Conservation (phyloP, 2,797 vertebrate species). For the Heteromormyrus szaboi region DNA sequence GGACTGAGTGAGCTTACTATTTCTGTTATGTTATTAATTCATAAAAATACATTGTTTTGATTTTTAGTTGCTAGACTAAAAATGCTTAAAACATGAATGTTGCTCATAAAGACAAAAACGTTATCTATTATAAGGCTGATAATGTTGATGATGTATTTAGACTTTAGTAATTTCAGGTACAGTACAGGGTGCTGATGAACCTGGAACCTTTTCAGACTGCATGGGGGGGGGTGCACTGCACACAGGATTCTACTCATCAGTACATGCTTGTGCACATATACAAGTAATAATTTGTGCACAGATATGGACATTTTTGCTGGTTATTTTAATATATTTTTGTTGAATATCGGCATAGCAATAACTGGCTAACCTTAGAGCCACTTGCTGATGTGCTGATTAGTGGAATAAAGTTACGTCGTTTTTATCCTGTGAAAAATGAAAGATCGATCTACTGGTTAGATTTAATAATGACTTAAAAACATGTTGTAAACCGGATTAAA, state of each 20-base stretch:
- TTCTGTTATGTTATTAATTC: background rate
- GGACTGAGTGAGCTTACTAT: background rate
- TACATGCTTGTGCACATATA: background rate
- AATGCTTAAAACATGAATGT: background rate
- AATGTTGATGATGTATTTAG: background rate
- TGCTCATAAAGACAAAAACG: background rate
- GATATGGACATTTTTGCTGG: background rate
- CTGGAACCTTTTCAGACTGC: background rate
- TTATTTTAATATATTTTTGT: background rate
- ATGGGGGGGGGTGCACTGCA: background rate
- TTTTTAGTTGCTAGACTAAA: background rate
- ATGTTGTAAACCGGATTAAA: background rate
- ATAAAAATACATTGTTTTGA: background rate
- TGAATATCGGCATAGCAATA: background rate
- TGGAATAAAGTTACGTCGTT: background rate
- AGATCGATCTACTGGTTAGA: background rate
- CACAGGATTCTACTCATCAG: background rate
- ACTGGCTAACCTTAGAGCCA: background rate
- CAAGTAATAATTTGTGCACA: background rate
- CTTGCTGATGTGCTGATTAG: background rate
- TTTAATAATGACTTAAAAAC: background rate
- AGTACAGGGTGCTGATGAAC: background rate
- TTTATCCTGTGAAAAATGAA: background rate
- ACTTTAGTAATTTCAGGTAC: background rate
- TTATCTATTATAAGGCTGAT: background rate